Evolutionary conservation across 2,888 invertebrate species (phyloP).

Genomic region (Tachina grossa): DNA sequence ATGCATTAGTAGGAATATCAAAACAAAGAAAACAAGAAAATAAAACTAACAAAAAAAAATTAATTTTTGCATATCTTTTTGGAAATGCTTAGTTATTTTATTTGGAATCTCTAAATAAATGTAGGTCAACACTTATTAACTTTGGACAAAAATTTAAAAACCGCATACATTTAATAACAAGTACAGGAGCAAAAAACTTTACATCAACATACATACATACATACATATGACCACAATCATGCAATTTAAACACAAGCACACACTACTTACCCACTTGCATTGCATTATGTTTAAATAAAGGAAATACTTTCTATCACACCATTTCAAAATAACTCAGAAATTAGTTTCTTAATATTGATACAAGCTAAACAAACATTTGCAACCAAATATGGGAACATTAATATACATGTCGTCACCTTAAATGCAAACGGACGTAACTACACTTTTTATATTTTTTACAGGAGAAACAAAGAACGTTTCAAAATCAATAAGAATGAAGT

Average conservation of each 20-base stretch:
- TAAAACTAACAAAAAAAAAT: not conserved
- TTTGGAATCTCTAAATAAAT: slow-evolving; percentile 19
- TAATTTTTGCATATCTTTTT: not conserved
- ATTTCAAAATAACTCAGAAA: not conserved
- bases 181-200: slow-evolving; percentile 8
- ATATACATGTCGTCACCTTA: too few relatives aligned
- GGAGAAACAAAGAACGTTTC: too few relatives aligned
- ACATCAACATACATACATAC: not conserved
- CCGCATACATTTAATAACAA: slow-evolving; percentile 37
- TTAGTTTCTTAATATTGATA: not conserved
- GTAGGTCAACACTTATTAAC: slow-evolving; percentile 42
- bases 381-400: not conserved
- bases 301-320: slow-evolving; percentile 31
- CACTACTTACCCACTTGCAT: slow-evolving; percentile 13
- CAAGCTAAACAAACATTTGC: not conserved
- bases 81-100: not conserved
- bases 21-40: too few relatives aligned
- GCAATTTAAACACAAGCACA: slow-evolving; percentile 35
- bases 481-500: too few relatives aligned
- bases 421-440: too few relatives aligned
- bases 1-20: too few relatives aligned
- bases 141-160: slow-evolving; percentile 18
- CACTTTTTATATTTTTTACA: too few relatives aligned
- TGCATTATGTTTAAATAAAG: slow-evolving; percentile 16
- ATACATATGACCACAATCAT: slow-evolving; percentile 53